These are phyloP conservation scores for Luehdorfia chinensis DNA, from an alignment of 1,140 invertebrate genomes.

Conservation along the genomic window DNA sequence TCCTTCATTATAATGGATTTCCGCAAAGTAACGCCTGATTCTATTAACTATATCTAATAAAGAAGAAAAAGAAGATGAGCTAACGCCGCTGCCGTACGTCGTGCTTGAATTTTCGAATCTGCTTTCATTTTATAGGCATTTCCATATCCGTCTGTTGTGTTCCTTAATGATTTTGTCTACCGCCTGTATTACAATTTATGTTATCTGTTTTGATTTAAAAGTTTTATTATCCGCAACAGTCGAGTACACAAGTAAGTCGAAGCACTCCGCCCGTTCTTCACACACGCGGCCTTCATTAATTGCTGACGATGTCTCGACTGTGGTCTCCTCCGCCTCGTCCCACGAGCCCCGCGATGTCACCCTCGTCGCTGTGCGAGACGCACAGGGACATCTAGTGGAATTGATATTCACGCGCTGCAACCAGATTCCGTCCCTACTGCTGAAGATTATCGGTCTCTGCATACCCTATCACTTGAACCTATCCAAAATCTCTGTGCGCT, in stretches of 20 bases:
- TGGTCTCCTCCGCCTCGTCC: not conserved
- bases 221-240: not conserved
- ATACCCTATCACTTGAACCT: constrained; percentile 24
- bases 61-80: no score
- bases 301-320: not conserved
- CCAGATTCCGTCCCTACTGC: constrained; percentile 22
- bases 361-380: constrained; percentile 11
- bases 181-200: not conserved
- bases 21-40: no score
- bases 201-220: not conserved
- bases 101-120: no score
- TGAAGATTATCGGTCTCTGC: constrained; percentile 27
- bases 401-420: constrained; percentile 17
- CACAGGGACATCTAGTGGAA: constrained; percentile 17
- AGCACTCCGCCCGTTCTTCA: not conserved
- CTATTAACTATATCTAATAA: no score
- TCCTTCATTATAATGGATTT: no score
- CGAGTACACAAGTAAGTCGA: not conserved
- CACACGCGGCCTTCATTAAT: no score
- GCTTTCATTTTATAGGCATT: no score
- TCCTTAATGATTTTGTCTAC: no score
- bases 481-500: constrained; percentile 18
- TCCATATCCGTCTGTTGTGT: no score
- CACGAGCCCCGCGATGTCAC: not conserved
- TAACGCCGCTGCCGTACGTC: no score